Conservation (phyloP, 1,140 invertebrate species). For the Oreohelix idahoensis region DNA sequence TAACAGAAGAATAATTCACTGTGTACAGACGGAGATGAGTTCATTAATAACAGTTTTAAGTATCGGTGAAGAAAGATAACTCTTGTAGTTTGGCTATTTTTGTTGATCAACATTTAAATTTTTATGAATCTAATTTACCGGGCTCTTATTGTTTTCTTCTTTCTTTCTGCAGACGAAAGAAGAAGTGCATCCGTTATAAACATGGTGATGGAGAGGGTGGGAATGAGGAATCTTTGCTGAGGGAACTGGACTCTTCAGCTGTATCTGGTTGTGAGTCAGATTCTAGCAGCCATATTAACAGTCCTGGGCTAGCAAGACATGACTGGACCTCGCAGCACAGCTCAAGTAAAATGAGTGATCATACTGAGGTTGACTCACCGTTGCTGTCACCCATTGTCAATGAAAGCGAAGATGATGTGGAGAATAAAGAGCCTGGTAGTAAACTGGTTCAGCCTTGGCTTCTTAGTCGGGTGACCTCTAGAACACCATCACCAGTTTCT, state of each 20-base stretch:
- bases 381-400: slow-evolving; percentile 25
- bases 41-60: too few relatives aligned
- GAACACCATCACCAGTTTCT: slow-evolving; percentile 17
- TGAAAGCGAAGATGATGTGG: not conserved
- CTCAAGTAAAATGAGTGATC: not conserved
- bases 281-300: slow-evolving; percentile 39
- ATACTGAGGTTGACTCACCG: not conserved
- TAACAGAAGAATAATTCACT: too few relatives aligned
- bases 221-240: slow-evolving; percentile 34
- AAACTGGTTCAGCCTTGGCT: not conserved
- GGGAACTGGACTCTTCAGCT: slow-evolving; percentile 31
- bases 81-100: too few relatives aligned
- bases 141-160: not conserved
- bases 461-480: not conserved
- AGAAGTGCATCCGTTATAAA: slow-evolving; percentile 82
- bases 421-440: not conserved
- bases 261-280: slow-evolving; percentile 49
- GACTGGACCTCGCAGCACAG: not conserved
- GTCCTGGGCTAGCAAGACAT: not conserved
- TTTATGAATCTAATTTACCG: too few relatives aligned
- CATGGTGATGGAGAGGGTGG: slow-evolving; percentile 41
- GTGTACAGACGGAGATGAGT: too few relatives aligned
- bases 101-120: too few relatives aligned
- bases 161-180: slow-evolving; percentile 87
- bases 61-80: too few relatives aligned